These are phyloP conservation scores for Chionomys nivalis DNA, from an alignment of 2,113 vertebrate genomes.

Conservation along the genomic window DNA sequence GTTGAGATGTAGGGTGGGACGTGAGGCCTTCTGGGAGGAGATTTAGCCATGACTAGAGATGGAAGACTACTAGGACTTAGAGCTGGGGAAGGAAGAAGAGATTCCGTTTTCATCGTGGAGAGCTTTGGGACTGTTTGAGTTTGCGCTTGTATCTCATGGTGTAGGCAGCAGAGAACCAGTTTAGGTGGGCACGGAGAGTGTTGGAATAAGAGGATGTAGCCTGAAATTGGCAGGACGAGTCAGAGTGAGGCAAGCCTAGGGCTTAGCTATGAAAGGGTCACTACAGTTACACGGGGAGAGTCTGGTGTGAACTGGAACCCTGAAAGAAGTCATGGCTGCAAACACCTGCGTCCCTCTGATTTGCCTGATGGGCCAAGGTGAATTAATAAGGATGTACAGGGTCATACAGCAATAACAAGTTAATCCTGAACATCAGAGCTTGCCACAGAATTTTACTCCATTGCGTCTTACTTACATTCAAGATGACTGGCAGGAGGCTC, in stretches of 20 bases:
- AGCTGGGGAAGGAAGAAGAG: not conserved
- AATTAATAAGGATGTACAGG: not conserved
- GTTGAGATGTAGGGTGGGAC: not conserved
- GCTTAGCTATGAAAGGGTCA: not conserved
- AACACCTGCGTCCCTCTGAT: not conserved
- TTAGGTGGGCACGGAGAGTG: not conserved
- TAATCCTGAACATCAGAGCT: not conserved
- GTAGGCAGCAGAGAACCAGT: not conserved
- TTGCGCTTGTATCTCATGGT: not conserved
- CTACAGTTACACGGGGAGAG: not conserved
- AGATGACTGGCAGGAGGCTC: not conserved
- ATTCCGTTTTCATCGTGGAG: not conserved
- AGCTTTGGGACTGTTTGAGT: not conserved
- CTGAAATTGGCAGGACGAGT: not conserved
- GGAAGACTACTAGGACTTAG: not conserved
- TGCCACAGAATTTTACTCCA: not conserved
- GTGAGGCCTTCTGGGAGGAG: not conserved
- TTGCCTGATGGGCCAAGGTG: not conserved
- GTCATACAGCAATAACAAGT: not conserved
- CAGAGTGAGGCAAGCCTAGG: not conserved
- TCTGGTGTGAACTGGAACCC: not conserved
- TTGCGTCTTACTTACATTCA: not conserved
- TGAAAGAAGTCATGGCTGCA: not conserved
- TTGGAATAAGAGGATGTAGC: not conserved
- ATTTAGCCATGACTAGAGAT: slow-evolving; percentile 34